Base-by-base conservation (phyloP, 2,888 invertebrate genomes). In the Pelosia muscerda region DNA sequence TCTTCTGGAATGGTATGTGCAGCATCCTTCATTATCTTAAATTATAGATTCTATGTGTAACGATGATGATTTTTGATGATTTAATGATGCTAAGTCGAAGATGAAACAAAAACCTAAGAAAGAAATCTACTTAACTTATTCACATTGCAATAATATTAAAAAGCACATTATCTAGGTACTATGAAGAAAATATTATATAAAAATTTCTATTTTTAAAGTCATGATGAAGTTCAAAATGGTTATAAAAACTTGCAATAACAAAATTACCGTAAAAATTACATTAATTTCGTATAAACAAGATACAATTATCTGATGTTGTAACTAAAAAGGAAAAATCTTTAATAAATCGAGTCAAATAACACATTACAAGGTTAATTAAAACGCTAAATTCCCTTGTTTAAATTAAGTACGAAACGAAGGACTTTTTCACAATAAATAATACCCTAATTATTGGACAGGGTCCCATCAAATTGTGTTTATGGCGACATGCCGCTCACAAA, bases 391-490 rank as follows among this genome's bases (percentile, higher is more conserved):
- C 85, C 83, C 84, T 82, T 86, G 85, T 86, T 87, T 85, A 86
- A 88, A 87, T 88, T 84, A 85, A 84, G 81, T 80, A 85, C 79
- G 83, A 84, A 86, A 85, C 79, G 80, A 73, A 81, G 79, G 81
- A 81, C 81, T 86, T 86, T 87, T 84, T 76, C 77, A 83, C 78
- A 81, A 89, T 89, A 89, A 89, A 89, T 88, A 88, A 88, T 75
- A 79, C 76, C 77, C 78, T 88, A 87, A 90, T 88, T 87, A 85
- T 78, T 68, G 83, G 71, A 71, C 76, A 75, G 74, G 74, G 81
- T 81, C 84, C 84, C 84, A 85, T 86, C 84, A 82, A 83, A 88
- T 84, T 85, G 85, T 83, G 80, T 90, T 90, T 90, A 89, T 88
- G 86, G 83, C 82, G 85, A 89, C 86, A 86, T 81, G 85, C 81